These are phyloP conservation scores for Anagyrus pseudococci DNA, from an alignment of 2,888 invertebrate genomes.

Conservation along the genomic window DNA sequence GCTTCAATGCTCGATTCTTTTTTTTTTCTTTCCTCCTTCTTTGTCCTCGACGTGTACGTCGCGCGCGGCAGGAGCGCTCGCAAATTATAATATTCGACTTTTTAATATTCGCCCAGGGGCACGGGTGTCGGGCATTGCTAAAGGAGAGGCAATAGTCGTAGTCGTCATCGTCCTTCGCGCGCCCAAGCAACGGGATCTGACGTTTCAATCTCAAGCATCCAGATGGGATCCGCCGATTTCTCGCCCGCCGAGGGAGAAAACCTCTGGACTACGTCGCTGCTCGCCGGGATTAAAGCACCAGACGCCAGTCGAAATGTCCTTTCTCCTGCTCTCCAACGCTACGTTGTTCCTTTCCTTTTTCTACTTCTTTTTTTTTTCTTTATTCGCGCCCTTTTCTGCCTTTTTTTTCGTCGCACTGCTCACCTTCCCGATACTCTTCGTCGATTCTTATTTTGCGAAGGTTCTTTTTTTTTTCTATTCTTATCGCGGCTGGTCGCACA, in stretches of 20 bases:
- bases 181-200: conserved; percentile 56
- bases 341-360: background rate
- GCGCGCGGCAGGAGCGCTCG: conserved; percentile 43
- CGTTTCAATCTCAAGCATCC: conserved; percentile 60
- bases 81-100: conserved; percentile 52
- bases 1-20: conserved; percentile 1
- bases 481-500: too few relatives aligned
- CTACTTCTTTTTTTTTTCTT: background rate
- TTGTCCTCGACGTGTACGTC: conserved; percentile 13
- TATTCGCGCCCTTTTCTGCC: too few relatives aligned
- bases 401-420: too few relatives aligned
- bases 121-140: too few relatives aligned
- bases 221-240: conserved; percentile 56
- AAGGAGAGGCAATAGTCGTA: conserved; percentile 42
- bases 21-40: background rate
- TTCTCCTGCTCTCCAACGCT: conserved; percentile 1
- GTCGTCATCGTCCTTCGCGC: too few relatives aligned
- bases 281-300: conserved; percentile 18
- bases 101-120: conserved; percentile 52
- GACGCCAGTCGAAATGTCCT: conserved; percentile 21
- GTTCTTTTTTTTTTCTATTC: too few relatives aligned
- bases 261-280: too few relatives aligned
- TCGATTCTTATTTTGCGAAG: too few relatives aligned
- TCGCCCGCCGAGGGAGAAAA: too few relatives aligned
- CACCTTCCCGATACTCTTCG: too few relatives aligned